Evolutionary conservation across 2,797 vertebrate species (phyloP), one percentile per base, ranked within the genome.

Genomic region (Thaleichthys pacificus): DNA sequence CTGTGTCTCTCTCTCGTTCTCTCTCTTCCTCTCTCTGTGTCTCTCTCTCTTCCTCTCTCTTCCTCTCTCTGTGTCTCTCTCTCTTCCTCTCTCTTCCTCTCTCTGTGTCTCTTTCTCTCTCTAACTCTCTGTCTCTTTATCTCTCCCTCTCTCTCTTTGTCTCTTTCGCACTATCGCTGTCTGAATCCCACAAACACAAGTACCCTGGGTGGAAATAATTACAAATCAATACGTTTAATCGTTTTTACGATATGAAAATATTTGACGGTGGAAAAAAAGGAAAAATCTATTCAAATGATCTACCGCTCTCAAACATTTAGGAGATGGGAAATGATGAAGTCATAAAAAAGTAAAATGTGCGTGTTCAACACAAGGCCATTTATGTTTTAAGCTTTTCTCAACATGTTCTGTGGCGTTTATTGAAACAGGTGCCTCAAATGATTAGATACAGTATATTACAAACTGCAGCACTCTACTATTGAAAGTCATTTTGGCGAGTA

Each of bases 171-270:
- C 32, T 58, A 24, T 6, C 35, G n/a, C 26, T 28, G 62, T 56
- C 28, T 56, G 51, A 68, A 35, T 47, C 51, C n/a, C 57, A 74
- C 66, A 69, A 72, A 71, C n/a, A 26, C 9, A 49, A 42, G 60
- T 65, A 26, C 22, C 49, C 60, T 21, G 5, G 49, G n/a, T 3
- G 4, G 6, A 74, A 81, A 69, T 71, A 79, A 81, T 82, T 69
- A 68, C 26, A 87, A 79, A 83, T 82, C 68, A 79, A 82, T 77
- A 24, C 0, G 19, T 62, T 60, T 80, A 79, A 76, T 80, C 0
- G 4, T 66, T 80, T 83, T 66, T 65, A 78, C 66, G 73, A 74
- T 79, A 69, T 75, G 54, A 80, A 77, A 79, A 80, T 71, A 80
- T 71, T 74, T 73, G 26, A 76, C 7, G 7, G 47, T 28, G 38